A percentile compares a stretch with the other conserved stretches of the same genome.
phyloP scores from a whole-genome alignment of 2,888 invertebrate genomes.

The Clitarchus hookeri region DNA sequence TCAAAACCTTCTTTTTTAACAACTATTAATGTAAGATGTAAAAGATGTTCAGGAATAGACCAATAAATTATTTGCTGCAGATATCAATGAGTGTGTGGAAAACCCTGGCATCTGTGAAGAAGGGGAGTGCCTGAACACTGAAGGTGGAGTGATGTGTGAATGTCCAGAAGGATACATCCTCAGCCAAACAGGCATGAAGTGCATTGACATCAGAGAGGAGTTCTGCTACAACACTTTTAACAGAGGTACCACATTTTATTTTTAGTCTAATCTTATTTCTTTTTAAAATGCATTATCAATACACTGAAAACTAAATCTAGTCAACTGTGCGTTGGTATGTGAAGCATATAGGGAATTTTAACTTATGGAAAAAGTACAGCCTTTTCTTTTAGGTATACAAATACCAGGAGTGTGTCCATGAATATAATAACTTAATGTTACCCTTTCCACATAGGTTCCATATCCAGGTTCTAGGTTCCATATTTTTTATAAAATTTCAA shows the following conservation, averaged over 20 bases:
- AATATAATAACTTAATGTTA: too few relatives aligned
- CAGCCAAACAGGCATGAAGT: constrained; percentile 69
- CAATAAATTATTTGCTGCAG: constrained; percentile 55
- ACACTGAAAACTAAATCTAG: neutral
- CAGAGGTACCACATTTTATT: constrained; percentile 45
- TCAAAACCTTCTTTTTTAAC: too few relatives aligned
- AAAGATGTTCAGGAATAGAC: too few relatives aligned
- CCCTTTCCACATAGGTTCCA: too few relatives aligned
- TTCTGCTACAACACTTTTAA: constrained; percentile 67
- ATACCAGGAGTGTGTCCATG: too few relatives aligned
- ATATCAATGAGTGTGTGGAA: constrained; percentile 79
- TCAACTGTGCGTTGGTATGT: neutral
- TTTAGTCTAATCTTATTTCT: neutral
- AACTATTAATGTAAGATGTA: too few relatives aligned
- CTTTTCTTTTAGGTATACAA: too few relatives aligned
- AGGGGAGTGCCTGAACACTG: constrained; percentile 79
- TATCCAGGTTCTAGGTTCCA: too few relatives aligned
- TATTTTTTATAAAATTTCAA: too few relatives aligned
- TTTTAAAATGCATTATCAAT: neutral
- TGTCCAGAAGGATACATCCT: constrained; percentile 77
- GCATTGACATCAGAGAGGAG: constrained; percentile 76
- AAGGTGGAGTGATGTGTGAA: constrained; percentile 80
- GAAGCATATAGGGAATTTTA: too few relatives aligned
- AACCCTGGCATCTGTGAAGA: constrained; percentile 75
- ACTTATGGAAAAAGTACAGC: too few relatives aligned